A percentile compares a stretch with the other conserved stretches of the same genome.
These are phyloP conservation scores for Hemistola chrysoprasaria DNA, from an alignment of 2,888 invertebrate species.

Conservation along the genomic window DNA sequence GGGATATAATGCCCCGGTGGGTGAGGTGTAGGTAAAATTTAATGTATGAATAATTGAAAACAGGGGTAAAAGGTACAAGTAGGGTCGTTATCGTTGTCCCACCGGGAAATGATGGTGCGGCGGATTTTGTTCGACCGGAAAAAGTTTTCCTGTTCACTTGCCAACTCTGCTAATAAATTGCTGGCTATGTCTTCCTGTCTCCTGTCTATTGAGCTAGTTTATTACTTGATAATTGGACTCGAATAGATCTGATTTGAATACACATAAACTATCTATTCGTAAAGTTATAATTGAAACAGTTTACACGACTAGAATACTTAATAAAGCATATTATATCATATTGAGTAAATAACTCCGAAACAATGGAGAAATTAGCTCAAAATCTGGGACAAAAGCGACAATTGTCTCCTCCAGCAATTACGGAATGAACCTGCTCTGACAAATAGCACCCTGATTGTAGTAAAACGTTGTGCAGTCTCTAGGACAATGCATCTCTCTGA, in stretches of 20 bases:
- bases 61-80: slow-evolving; percentile 66
- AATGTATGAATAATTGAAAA: slow-evolving; percentile 76
- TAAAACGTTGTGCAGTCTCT: slow-evolving; percentile 27
- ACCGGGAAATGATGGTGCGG: slow-evolving; percentile 61
- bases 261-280: no score
- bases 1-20: slow-evolving; percentile 49
- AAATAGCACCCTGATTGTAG: slow-evolving; percentile 26
- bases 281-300: no score
- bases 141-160: slow-evolving; percentile 50
- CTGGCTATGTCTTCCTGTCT: slow-evolving; percentile 38
- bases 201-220: slow-evolving; percentile 46
- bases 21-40: slow-evolving; percentile 52
- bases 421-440: slow-evolving; percentile 19
- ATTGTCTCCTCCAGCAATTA: slow-evolving; percentile 10
- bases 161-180: slow-evolving; percentile 43
- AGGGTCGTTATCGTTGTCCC: slow-evolving; percentile 64
- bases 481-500: slow-evolving; percentile 23
- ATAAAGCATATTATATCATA: no score
- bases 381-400: slow-evolving; percentile 7
- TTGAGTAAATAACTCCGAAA: not conserved
- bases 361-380: slow-evolving; percentile 2
- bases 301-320: no score
- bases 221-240: slow-evolving; percentile 22
- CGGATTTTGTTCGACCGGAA: slow-evolving; percentile 57
- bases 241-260: no score